phyloP scores from a whole-genome alignment of 2,888 invertebrate genomes.

The Leptothorax acervorum region DNA sequence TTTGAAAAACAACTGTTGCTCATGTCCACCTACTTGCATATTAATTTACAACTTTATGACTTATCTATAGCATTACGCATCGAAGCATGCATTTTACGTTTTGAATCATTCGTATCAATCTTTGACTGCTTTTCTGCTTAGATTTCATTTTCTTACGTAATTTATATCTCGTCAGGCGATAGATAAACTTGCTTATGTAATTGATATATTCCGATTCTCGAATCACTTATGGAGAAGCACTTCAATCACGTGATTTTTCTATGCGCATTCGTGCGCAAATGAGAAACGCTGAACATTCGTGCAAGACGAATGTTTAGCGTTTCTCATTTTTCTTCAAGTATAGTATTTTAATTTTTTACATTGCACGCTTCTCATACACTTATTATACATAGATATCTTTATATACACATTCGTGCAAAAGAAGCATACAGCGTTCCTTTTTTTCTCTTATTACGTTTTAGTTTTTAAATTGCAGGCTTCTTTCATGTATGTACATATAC shows the following conservation, averaged over 20 bases:
- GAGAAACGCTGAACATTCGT: background rate
- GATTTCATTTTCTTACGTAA: background rate
- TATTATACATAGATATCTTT: background rate
- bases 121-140: background rate
- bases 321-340: background rate
- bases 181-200: background rate
- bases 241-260: background rate
- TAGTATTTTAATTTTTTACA: background rate
- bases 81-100: background rate
- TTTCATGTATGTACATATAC: background rate
- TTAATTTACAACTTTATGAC: background rate
- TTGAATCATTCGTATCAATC: background rate
- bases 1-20: background rate
- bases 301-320: background rate
- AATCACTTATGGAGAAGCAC: background rate
- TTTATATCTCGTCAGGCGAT: background rate
- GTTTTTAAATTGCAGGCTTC: background rate
- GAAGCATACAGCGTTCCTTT: background rate
- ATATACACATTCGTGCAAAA: background rate
- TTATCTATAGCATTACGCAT: too few relatives aligned
- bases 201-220: background rate
- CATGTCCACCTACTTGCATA: background rate
- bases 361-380: background rate
- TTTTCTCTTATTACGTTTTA: background rate
- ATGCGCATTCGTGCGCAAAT: background rate